These are phyloP conservation scores for Zaprionus nigranus DNA, from an alignment of 1,140 invertebrate genomes.

Conservation along the genomic window DNA sequence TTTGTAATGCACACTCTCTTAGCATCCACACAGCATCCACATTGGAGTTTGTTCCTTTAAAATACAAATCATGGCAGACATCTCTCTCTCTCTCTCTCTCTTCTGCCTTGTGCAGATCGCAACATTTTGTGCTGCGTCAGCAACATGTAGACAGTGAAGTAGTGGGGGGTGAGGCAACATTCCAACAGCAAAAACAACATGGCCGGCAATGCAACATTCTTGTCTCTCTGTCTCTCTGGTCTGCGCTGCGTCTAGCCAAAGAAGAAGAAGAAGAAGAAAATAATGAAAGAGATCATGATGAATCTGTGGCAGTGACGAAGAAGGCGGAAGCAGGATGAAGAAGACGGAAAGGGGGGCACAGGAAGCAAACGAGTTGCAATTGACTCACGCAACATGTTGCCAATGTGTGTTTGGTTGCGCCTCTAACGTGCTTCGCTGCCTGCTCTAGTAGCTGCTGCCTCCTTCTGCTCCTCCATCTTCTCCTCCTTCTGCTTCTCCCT, in stretches of 20 bases:
- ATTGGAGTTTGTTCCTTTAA: neutral
- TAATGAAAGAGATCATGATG: neutral
- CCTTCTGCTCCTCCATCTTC: neutral
- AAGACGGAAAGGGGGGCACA: conserved; percentile 9
- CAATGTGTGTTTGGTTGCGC: conserved; percentile 37
- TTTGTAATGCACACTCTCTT: neutral
- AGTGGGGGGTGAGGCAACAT: neutral
- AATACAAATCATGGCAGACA: conserved; percentile 26
- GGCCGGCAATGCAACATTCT: conserved; percentile 42
- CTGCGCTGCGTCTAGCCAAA: conserved; percentile 65
- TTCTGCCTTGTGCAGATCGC: neutral
- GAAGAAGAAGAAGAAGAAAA: neutral
- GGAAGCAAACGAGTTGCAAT: neutral
- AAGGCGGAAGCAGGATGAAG: neutral
- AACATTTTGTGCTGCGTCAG: conserved; percentile 33
- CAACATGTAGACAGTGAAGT: conserved; percentile 17
- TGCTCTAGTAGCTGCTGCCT: neutral
- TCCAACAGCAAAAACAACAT: conserved; percentile 20
- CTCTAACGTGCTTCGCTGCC: neutral
- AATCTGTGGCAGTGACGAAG: neutral
- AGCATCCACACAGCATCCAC: conserved; percentile 1
- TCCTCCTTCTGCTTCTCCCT: neutral
- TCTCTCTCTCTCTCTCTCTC: neutral
- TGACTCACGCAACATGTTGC: conserved; percentile 68
- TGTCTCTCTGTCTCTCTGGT: conserved; percentile 42